Conservation (phyloP, 2,888 invertebrate species). For the Tortricodes alternella region DNA sequence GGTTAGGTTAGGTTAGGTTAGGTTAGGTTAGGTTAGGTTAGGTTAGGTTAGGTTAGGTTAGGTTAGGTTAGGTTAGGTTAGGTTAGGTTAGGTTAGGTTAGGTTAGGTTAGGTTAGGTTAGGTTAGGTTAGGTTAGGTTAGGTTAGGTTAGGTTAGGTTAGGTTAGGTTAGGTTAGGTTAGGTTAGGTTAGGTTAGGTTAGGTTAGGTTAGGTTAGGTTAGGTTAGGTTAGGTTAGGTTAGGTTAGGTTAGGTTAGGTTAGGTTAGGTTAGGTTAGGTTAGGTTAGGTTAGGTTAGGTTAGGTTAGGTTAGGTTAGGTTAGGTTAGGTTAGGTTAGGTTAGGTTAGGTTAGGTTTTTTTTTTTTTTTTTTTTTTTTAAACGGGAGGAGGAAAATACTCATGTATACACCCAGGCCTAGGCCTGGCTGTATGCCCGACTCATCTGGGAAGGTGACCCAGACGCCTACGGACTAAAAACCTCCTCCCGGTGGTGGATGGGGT, state of each 20-base stretch:
- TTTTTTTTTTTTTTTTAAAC: too few species aligned
- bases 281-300: slow-evolving; percentile 16
- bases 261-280: slow-evolving; percentile 16
- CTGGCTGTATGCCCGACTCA: too few species aligned
- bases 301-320: slow-evolving; percentile 16
- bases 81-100: slow-evolving; percentile 23
- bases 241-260: slow-evolving; percentile 16
- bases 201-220: slow-evolving; percentile 1
- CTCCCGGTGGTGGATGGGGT: too few species aligned
- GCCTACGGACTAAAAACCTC: too few species aligned
- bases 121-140: slow-evolving; percentile 1
- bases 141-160: slow-evolving; percentile 7
- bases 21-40: slow-evolving; percentile 32
- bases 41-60: slow-evolving; percentile 32
- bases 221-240: slow-evolving; percentile 16
- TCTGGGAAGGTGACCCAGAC: too few species aligned
- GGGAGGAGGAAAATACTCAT: too few species aligned
- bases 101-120: slow-evolving; percentile 20
- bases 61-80: slow-evolving; percentile 28
- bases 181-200: slow-evolving; percentile 12
- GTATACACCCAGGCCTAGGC: too few species aligned
- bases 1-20: slow-evolving; percentile 32
- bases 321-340: slow-evolving; percentile 16
- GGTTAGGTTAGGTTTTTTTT: too few species aligned
- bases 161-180: slow-evolving; percentile 10